Conservation (phyloP, 1,140 invertebrate species). For the Cherax quadricarinatus region DNA sequence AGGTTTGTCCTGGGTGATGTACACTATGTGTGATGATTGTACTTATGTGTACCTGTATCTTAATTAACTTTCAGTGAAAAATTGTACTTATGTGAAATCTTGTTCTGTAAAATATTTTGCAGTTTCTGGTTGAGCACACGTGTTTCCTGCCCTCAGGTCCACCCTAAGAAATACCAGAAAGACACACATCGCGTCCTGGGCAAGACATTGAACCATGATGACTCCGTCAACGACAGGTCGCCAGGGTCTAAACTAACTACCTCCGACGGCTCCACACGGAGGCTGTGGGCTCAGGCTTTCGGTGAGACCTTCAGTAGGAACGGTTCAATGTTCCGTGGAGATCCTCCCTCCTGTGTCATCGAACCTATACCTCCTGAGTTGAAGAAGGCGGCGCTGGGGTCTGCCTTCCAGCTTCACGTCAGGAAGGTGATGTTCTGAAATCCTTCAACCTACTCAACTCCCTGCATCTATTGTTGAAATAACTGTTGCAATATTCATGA, state of each 20-base stretch:
- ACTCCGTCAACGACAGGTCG: constrained; percentile 72
- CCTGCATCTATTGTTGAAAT: not conserved
- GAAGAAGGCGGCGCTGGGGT: constrained; percentile 53
- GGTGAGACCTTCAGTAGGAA: constrained; percentile 69
- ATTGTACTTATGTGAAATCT: too few species aligned
- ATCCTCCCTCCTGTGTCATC: constrained; percentile 65
- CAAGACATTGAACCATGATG: constrained; percentile 72
- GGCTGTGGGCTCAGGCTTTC: constrained; percentile 70
- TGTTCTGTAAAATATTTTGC: too few species aligned
- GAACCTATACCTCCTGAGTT: constrained; percentile 60
- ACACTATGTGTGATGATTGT: too few species aligned
- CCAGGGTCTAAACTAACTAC: constrained; percentile 61
- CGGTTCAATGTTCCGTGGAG: constrained; percentile 69
- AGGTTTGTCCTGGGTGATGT: too few species aligned
- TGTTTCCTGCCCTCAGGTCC: constrained; percentile 36
- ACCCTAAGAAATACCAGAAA: constrained; percentile 71
- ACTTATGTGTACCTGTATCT: too few species aligned
- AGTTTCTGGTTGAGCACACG: too few species aligned
- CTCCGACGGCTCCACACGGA: constrained; percentile 67
- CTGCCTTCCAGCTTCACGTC: constrained; percentile 58
- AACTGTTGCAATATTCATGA: not conserved
- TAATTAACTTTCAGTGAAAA: too few species aligned
- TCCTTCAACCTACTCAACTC: not conserved
- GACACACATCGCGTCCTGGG: constrained; percentile 71
- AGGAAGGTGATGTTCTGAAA: constrained; percentile 42